A percentile compares a stretch with the other conserved stretches of the same genome.
phyloP scores from a whole-genome alignment of 2,888 invertebrate genomes.

The Holacanthella duospinosa region DNA sequence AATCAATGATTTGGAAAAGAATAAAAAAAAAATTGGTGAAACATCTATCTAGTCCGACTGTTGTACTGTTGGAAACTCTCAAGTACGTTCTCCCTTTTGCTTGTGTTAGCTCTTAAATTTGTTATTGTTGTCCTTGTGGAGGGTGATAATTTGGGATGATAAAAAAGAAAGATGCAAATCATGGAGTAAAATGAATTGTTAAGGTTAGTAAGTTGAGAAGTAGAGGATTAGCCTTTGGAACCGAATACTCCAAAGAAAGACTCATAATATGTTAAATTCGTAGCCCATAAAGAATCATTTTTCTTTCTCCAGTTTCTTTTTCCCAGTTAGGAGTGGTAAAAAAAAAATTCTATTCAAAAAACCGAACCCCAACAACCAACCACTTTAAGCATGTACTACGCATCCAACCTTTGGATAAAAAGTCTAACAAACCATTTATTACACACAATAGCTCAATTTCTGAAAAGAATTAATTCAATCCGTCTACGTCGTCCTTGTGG shows the following conservation, averaged over 20 bases:
- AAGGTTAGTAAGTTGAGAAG: background rate
- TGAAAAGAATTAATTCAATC: constrained; percentile 8
- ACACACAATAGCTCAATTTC: constrained; percentile 10
- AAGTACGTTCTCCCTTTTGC: background rate
- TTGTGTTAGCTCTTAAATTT: background rate
- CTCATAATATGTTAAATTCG: no score
- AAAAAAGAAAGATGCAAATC: constrained; percentile 18
- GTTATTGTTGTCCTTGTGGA: background rate
- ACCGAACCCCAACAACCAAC: no score
- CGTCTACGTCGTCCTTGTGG: background rate
- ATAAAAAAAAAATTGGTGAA: background rate
- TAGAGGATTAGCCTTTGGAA: background rate
- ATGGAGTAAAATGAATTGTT: constrained; percentile 16
- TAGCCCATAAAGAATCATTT: no score
- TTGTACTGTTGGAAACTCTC: background rate
- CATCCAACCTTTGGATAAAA: background rate
- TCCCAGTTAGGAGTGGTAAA: background rate
- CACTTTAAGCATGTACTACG: no score
- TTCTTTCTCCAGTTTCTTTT: background rate
- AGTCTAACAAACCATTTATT: constrained; percentile 1
- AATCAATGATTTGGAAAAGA: background rate
- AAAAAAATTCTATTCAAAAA: no score
- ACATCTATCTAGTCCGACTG: background rate
- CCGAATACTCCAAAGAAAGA: no score
- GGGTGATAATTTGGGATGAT: background rate